Base-by-base conservation (phyloP, 2,797 vertebrate species). In the Semaprochilodus insignis region DNA sequence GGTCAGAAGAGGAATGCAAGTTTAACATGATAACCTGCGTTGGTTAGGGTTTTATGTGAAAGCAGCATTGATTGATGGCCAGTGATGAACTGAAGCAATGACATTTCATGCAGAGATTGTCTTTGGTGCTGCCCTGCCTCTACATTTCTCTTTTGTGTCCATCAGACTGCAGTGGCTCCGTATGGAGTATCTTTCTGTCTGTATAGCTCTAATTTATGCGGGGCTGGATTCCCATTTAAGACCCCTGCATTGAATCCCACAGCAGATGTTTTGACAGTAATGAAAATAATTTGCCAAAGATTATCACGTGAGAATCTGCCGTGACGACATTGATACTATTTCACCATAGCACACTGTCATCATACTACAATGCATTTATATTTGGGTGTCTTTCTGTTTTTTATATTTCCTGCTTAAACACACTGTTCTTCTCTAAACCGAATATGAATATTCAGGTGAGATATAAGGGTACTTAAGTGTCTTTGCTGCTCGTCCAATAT, bases 261-360 rank as follows among this genome's bases (percentile, higher is more conserved):
- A 88, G 92, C 93, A 93, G 93, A 93, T 93, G 92, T 93, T 93
- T 93, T 92, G 87, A 92, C 92, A 93, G 90, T 86, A 89, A 94
- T 78, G 80, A 83, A 85, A 81, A 81, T 77, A 36, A 78, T 81
- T 87, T 71, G 27, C 10, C 48, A 88, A 88, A 84, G 17, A 86
- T 77, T 19, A 78, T 52, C 71, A 75, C 23, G 23, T 48, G 36
- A n/a, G 31, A 62, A 74, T 81, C 34, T 89, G 70, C 83, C 31
- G 72, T 16, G 44, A 6, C 66, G 15, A 19, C 67, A 51, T 3
- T 25, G 67, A 71, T 71, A 71, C 67, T 71, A 13, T 48, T 21
- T 51, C 44, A 25, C 51, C 44, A 25, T 51, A 44, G 11, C 11
- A 25, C 15, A 11, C 23, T 8, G 44, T 15, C 31, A 31, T 31